Base-by-base conservation (phyloP, 2,113 vertebrate genomes). In the Rallus limicola region DNA sequence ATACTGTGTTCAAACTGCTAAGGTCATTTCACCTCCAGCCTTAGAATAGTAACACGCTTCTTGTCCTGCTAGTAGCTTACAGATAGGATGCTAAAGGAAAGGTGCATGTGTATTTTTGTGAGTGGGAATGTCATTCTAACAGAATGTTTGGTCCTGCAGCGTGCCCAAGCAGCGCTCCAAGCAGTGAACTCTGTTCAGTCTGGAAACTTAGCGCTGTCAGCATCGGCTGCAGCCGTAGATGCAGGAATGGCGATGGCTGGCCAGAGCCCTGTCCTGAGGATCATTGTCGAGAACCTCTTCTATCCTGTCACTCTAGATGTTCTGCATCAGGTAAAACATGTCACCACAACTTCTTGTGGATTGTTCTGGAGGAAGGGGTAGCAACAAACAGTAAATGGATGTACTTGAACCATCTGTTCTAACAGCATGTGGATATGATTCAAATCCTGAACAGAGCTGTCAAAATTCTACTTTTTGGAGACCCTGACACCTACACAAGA, bases 241-340 rank as follows among this genome's bases (percentile, higher is more conserved):
- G 98, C 98, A 0, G 98, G 98, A 21, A 98, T 98, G 96, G 97
- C 97, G 0, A 97, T 98, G 96, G 95, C 98, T 0, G 98, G 98
- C 7, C 98, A 99, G 68, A 99, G 99, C 95, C 98, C 99, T 0
- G 99, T 99, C 60, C 98, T 99, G 34, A 97, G 99, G 67, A 99
- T 99, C 95, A 99, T 99, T 42, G 99, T 99, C 95, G 99, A 99
- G 94, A 99, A 99, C 87, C 98, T 99, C 36, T 98, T 99, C 76
- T 99, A 99, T 86, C 99, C 99, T 0, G 99, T 99, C 88, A 99
- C 99, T 29, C 96, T 99, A 78, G 99, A 99, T 13, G 99, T 99
- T 31, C 97, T 99, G 29, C 99, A 99, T 88, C 99, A 99, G 99
- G 99, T 99, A 96, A 86, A 95, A 65, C 25, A 14, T 0, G 1